Conservation (phyloP, 2,888 invertebrate species). For the Athalia cordata region DNA sequence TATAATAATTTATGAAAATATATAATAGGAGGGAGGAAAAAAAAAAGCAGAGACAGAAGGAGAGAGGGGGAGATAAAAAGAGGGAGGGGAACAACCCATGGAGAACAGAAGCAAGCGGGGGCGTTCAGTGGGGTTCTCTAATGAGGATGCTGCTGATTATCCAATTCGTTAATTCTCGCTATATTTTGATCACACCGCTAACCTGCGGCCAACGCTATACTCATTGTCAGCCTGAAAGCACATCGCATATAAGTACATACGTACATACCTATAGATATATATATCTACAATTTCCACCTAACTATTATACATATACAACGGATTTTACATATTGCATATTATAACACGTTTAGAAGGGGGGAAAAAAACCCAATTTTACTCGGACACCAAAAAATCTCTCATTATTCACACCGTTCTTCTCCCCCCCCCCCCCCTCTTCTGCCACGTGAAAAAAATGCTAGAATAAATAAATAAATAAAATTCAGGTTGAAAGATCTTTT, state of each 20-base stretch:
- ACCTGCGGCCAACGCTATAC: slow-evolving; percentile 35
- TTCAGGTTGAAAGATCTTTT: no score
- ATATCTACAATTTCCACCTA: neutral
- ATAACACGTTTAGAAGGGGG: no score
- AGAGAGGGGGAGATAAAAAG: slow-evolving; percentile 48
- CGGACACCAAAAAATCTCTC: no score
- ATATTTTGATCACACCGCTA: slow-evolving; percentile 68
- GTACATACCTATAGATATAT: neutral
- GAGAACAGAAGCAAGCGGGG: slow-evolving; percentile 69
- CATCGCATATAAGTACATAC: neutral
- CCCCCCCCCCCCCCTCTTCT: no score
- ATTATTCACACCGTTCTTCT: no score
- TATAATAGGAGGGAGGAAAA: neutral
- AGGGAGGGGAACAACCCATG: slow-evolving; percentile 22
- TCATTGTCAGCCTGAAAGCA: slow-evolving; percentile 16
- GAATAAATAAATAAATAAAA: no score
- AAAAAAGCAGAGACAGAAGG: neutral
- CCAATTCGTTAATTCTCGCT: slow-evolving; percentile 77
- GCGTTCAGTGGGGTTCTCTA: slow-evolving; percentile 74
- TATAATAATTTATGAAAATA: neutral
- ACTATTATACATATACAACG: no score
- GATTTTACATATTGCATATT: no score
- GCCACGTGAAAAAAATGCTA: no score
- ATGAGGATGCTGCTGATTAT: slow-evolving; percentile 82
- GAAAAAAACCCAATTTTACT: no score